Conservation (phyloP, 2,113 vertebrate species). For the Coryphaenoides rupestris region DNA sequence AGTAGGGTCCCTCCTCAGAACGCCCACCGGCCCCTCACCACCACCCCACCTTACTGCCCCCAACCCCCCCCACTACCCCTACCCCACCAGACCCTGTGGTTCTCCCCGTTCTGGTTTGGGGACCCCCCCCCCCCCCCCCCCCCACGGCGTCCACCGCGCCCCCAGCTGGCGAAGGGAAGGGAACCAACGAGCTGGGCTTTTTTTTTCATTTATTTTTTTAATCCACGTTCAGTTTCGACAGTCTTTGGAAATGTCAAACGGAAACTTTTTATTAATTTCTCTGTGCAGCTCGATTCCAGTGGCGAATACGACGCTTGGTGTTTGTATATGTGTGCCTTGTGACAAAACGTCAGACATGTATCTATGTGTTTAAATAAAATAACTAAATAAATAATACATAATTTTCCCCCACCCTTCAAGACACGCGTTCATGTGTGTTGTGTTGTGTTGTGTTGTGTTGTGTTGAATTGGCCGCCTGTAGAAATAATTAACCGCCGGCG, state of each 20-base stretch:
- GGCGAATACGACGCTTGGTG: constrained; percentile 37
- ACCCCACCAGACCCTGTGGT: too few relatives aligned
- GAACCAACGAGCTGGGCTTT: not conserved
- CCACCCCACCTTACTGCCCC: not conserved
- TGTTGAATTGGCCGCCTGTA: too few relatives aligned
- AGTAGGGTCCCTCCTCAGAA: constrained; percentile 8
- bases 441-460: not conserved
- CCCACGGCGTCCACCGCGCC: too few relatives aligned
- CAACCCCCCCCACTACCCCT: too few relatives aligned
- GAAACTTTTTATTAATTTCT: too few relatives aligned
- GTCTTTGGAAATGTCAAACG: too few relatives aligned
- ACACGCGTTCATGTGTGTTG: constrained; percentile 35
- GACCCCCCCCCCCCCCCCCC: too few relatives aligned
- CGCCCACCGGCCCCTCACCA: not conserved
- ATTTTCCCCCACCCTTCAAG: constrained; percentile 8
- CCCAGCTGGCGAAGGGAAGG: too few relatives aligned
- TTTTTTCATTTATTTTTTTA: not conserved
- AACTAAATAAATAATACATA: not conserved
- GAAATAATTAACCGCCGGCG: too few relatives aligned
- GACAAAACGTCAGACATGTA: constrained; percentile 37
- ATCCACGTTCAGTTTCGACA: too few relatives aligned
- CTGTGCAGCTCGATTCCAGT: constrained; percentile 41
- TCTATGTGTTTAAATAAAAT: constrained; percentile 28
- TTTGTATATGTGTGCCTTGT: constrained; percentile 60
- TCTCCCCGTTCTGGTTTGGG: too few relatives aligned